A percentile compares a stretch with the other conserved stretches of the same genome.
These are phyloP conservation scores for Galbula dea DNA, from an alignment of 2,113 vertebrate genomes.

Conservation along the genomic window DNA sequence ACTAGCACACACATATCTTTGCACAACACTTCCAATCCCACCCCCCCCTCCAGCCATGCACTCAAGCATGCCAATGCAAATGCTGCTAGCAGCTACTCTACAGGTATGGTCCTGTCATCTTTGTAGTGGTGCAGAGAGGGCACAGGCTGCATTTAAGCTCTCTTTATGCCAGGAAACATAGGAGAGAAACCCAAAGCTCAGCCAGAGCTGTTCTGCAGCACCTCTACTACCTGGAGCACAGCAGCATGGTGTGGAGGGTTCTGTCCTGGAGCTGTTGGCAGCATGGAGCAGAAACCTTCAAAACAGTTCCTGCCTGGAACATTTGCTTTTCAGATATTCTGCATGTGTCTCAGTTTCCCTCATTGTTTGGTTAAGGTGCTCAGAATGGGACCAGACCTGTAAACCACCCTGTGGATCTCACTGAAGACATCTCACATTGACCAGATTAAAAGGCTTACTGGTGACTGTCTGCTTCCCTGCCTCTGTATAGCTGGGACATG, in stretches of 20 bases:
- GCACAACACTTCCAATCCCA: neutral
- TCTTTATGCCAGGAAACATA: neutral
- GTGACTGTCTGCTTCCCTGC: neutral
- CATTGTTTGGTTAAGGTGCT: neutral
- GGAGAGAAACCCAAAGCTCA: neutral
- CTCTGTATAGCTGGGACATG: fast-evolving
- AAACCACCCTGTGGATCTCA: neutral
- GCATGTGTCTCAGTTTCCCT: neutral
- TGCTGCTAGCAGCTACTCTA: neutral
- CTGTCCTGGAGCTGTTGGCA: neutral
- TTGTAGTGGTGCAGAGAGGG: neutral
- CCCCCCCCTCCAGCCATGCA: neutral
- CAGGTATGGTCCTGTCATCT: neutral
- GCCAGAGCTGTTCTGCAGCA: neutral
- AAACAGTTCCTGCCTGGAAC: too few species aligned
- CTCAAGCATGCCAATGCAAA: neutral
- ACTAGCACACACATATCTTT: neutral
- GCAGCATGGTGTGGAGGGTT: fast-evolving
- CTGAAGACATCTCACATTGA: neutral
- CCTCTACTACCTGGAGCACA: fast-evolving
- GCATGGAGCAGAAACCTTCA: neutral
- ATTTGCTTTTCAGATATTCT: neutral
- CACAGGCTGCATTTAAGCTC: neutral
- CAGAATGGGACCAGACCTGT: neutral
- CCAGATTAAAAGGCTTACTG: neutral